Base-by-base conservation (phyloP, 2,888 invertebrate genomes). In the Parnassius glacialis region DNA sequence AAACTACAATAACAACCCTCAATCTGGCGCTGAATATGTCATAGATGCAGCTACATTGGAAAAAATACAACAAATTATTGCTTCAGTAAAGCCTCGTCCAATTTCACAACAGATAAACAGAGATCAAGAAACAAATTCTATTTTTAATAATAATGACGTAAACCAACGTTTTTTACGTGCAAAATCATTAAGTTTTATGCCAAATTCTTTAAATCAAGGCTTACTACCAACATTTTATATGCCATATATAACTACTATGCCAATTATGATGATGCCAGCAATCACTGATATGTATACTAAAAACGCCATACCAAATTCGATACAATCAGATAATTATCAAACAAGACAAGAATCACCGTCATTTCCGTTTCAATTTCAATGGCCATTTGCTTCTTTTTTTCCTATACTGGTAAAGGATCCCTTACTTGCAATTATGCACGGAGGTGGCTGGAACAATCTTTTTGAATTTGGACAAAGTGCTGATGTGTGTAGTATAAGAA, bases 351-450 rank as follows among this genome's bases (percentile, higher is more conserved):
- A 76, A 11, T 78, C 79, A 42, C 73, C 80, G 9, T 61, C 66
- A 9, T 72, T 70, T 48, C 78, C 82, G 12, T 80, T 86, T 65
- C 77, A 79, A 64, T 73, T 85, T 56, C 84, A 77, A 62, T 93
- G 92, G 89, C 94, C 94, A 1, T 85, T 93, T 45, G 86, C 92
- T 9, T 80, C 84, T 45, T 83, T 84, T 45, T 94, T 94, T 70
- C 94, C 94, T 0, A 85, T 94, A 44, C 74, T 93, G 10, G 89
- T 94, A 43, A 92, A 90, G 76, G 93, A 94, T 71, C 94, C 94
- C 0, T 74, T 93, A 11, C 72, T 92, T 9, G 90, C 88, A 62
- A 83, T 93, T 57, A 76, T 85, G 61, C 84, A 83, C 66, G 87
- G 92, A 44, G 93, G 93, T 53, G 92, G 92, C 3, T 88, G 91